phyloP scores from a whole-genome alignment of 2,113 vertebrate species.

The Scolopax mira region DNA sequence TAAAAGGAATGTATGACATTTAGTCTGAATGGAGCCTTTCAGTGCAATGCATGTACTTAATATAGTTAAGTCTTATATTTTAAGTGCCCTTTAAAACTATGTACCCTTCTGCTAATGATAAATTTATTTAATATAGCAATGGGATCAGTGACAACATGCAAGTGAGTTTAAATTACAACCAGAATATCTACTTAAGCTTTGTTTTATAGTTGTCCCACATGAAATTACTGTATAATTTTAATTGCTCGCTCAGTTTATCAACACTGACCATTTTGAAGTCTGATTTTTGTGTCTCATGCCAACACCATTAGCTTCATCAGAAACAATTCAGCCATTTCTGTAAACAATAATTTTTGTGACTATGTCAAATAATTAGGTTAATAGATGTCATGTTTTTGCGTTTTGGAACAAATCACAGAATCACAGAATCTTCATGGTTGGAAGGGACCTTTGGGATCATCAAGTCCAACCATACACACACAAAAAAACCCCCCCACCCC shows the following conservation, averaged over 20 bases:
- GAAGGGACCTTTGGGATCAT: too few species aligned
- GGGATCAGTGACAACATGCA: not conserved
- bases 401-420: not conserved
- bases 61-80: not conserved
- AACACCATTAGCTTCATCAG: not conserved
- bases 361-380: not conserved
- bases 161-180: not conserved
- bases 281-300: not conserved
- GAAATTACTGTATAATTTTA: not conserved
- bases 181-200: not conserved
- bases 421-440: too few species aligned
- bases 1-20: conserved; percentile 62
- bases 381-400: not conserved
- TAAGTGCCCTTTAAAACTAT: not conserved
- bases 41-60: conserved; percentile 1
- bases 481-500: too few species aligned
- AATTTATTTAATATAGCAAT: not conserved
- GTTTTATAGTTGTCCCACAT: not conserved
- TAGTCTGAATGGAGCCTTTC: conserved; percentile 57
- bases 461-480: too few species aligned
- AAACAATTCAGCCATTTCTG: not conserved
- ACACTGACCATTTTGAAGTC: not conserved
- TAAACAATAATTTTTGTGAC: not conserved
- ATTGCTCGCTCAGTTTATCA: not conserved
- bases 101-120: not conserved